Base-by-base conservation (phyloP, 2,888 invertebrate genomes). In the Himalopsyche anomala region DNA sequence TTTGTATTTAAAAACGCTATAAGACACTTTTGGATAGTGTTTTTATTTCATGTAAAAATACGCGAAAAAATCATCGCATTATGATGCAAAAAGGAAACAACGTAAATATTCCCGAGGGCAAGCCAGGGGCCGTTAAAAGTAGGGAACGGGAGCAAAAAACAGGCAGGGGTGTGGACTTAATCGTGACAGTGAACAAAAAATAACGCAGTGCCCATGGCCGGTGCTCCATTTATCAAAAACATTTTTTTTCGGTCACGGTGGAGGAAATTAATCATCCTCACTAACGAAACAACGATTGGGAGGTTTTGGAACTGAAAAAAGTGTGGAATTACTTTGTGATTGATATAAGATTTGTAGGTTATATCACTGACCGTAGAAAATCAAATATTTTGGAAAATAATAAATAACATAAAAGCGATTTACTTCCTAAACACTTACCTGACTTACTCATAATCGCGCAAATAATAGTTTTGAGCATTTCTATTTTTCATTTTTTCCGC, bases 221-320 rank as follows among this genome's bases (percentile, higher is more conserved):
- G 80, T 56, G 74, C 40, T 84, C 83, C 87, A 87, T 87, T 87
- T 86, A 87, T 87, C 87, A 87, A 86, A 82, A 84, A 45, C 45
- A 62, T 81, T 56, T 82, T 87, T 87, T 86, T 85, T 84, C 83
- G 62, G 85, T 79, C 84, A 74, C n/a, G 85, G 36, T 83, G 42
- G 56, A 82, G 51, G 80, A 84, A 84, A 87, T 87, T 87, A 87
- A 87, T 87, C 87, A 85, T 85, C 54, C 80, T 84, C 84, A 36
- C 69, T 38, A 69, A 74, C 69, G 80, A 42, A 62, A 62, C 62
- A 62, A 62, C 62, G 62, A 62, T 62, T n/a, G 62, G 62, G 62
- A 62, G 62, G 62, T 62, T 80, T 80, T 9, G 15, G 4, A 15
- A 5, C 62, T 62, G 28, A 2, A 11, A 5, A 19, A 62, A 28